A percentile compares a stretch with the other conserved stretches of the same genome.
phyloP scores from a whole-genome alignment of 2,888 invertebrate species.

The Callosobruchus maculatus region DNA sequence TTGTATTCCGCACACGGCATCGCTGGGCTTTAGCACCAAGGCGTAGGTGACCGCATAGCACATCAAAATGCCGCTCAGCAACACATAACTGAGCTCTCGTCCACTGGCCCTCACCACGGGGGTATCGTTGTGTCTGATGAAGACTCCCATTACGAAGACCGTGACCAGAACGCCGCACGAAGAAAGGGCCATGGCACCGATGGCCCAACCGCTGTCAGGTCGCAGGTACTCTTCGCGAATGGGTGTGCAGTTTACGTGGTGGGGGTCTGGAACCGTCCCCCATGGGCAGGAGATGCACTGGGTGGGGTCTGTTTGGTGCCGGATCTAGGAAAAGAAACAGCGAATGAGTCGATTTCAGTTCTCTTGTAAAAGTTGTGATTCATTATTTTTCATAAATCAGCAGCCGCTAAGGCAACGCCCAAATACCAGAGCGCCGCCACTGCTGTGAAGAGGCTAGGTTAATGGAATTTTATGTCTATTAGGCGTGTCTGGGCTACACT shows the following conservation, averaged over 20 bases:
- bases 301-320: constrained; percentile 75
- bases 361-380: too few species aligned
- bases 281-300: constrained; percentile 78
- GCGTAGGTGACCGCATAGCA: constrained; percentile 92
- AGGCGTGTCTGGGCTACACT: too few species aligned
- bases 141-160: constrained; percentile 57
- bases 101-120: constrained; percentile 97
- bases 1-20: constrained; percentile 86
- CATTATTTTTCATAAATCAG: too few species aligned
- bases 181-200: constrained; percentile 88
- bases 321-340: constrained; percentile 57
- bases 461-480: too few species aligned
- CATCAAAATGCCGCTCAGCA: constrained; percentile 84
- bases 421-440: too few species aligned
- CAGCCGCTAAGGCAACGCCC: too few species aligned
- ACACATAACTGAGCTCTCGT: constrained; percentile 83
- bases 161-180: constrained; percentile 71
- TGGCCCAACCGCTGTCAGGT: constrained; percentile 85
- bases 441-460: too few species aligned
- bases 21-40: constrained; percentile 80
- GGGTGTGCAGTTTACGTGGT: constrained; percentile 68
- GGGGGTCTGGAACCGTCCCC: constrained; percentile 77
- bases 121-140: constrained; percentile 75
- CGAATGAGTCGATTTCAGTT: too few species aligned
- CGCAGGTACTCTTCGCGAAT: constrained; percentile 81